Evolutionary conservation across 2,888 invertebrate genomes (phyloP), one percentile per base, ranked within the genome.

Genomic region (Dexiosoma caninum): DNA sequence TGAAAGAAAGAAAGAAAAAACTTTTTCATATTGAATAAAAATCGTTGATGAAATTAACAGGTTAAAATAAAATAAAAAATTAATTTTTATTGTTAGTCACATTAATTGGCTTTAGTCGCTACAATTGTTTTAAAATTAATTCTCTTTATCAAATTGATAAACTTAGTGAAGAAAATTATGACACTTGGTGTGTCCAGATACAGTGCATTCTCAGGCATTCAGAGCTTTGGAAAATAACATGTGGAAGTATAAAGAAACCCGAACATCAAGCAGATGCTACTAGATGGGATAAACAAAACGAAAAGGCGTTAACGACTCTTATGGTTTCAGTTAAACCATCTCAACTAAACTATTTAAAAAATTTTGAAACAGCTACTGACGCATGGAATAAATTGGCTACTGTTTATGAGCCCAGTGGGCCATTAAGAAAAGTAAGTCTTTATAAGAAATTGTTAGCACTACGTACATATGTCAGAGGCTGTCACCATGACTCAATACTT

Each of bases 391-490:
- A 53, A 4, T 8, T 27, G 30, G 19, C 3, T 49, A 9, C 6
- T 23, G 23, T 49, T 3, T 46, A 46, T 21, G 21, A 21, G 21
- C 46, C 46, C 2, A 21, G 46, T 46, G 46, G 46, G 9, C 46
- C 46, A 19, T 21, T 51, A 51, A 51, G 30, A 51, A 51, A 51
- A 8, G n/a, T 51, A n/a, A 51, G 30, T 51, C 51, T 51, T 27
- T 51, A 51, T 51, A 30, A 51, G 30, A 51, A 51, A 51, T 14
- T 51, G 12, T 12, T 46, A 46, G 21, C 46, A 21, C 21, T 21
- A 8, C 21, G 21, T 27, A 8, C 21, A 10, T 27, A 46, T 46
- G 46, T 14, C 42, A 2, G 21, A 46, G 16, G 9, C 21, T 21
- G 21, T 16, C 16, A 9, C 21, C 42, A 42, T 42, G 42, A 8